These are phyloP conservation scores for Zele albiditarsus DNA, from an alignment of 2,888 invertebrate genomes.

Conservation along the genomic window DNA sequence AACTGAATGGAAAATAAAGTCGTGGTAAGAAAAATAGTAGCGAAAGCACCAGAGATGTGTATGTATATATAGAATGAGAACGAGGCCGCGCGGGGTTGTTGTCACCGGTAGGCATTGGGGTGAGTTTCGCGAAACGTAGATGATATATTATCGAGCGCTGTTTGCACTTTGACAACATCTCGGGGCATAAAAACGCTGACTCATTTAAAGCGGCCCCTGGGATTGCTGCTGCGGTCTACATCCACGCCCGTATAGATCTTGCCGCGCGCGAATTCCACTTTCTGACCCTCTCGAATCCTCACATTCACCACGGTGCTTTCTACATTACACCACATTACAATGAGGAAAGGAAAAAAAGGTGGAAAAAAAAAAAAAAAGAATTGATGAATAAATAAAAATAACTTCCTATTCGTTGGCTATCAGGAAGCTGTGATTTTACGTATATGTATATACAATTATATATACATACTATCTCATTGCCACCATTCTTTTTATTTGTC, in stretches of 20 bases:
- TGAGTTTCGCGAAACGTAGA: slow-evolving; percentile 61
- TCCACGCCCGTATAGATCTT: slow-evolving; percentile 57
- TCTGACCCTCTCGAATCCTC: slow-evolving; percentile 38
- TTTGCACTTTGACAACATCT: slow-evolving; percentile 73
- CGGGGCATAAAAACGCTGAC: slow-evolving; percentile 73
- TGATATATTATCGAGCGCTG: slow-evolving; percentile 73
- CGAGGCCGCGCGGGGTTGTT: slow-evolving; percentile 20
- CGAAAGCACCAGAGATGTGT: background rate
- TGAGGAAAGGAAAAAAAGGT: slow-evolving; percentile 16
- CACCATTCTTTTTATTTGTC: too few relatives aligned
- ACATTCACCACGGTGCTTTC: slow-evolving; percentile 42
- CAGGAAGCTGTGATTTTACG: too few relatives aligned
- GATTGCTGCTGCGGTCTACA: slow-evolving; percentile 65
- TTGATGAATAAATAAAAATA: background rate
- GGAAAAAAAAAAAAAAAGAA: background rate
- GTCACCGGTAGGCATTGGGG: slow-evolving; percentile 35
- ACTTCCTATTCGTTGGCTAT: too few relatives aligned
- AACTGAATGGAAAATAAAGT: too few relatives aligned
- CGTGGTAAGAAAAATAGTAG: too few relatives aligned
- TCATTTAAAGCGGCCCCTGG: slow-evolving; percentile 73
- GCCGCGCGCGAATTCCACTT: slow-evolving; percentile 46
- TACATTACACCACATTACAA: slow-evolving; percentile 49
- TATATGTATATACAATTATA: too few relatives aligned
- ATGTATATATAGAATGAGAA: background rate
- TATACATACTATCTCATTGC: too few relatives aligned